These are phyloP conservation scores for Remorina albescens DNA, from an alignment of 2,797 vertebrate species.

Conservation along the genomic window DNA sequence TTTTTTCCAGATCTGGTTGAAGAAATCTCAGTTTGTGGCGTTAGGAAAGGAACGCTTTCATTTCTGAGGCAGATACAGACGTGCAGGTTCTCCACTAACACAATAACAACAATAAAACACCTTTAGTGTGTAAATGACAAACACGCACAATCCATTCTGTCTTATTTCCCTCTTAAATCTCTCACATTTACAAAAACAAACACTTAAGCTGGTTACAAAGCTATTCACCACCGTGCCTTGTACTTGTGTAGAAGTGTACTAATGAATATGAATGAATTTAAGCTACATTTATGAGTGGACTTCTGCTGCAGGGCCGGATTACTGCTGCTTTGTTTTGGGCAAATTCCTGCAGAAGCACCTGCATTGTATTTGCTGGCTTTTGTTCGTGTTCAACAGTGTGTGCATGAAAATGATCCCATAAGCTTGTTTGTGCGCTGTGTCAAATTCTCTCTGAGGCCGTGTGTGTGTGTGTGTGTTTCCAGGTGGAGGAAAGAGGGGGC, in stretches of 20 bases:
- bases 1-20: too few relatives aligned
- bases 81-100: too few relatives aligned
- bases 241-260: neutral
- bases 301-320: constrained; percentile 7
- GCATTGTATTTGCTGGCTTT: constrained; percentile 28
- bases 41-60: too few relatives aligned
- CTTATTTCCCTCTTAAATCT: neutral
- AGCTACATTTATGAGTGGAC: constrained; percentile 3
- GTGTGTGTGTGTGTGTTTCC: constrained; percentile 47
- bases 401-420: constrained; percentile 31
- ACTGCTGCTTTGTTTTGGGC: constrained; percentile 24
- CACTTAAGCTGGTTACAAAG: neutral
- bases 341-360: constrained; percentile 28
- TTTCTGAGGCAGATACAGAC: too few relatives aligned
- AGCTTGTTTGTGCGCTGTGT: constrained; percentile 41
- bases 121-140: neutral
- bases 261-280: constrained; percentile 3
- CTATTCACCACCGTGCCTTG: neutral
- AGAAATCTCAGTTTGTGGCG: too few relatives aligned
- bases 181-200: neutral
- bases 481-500: constrained; percentile 77
- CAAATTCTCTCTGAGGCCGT: constrained; percentile 34
- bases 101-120: too few relatives aligned
- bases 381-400: constrained; percentile 32
- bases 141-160: neutral